A percentile compares a stretch with the other conserved stretches of the same genome.
These are phyloP conservation scores for Spea hammondii DNA, from an alignment of 2,797 vertebrate genomes.

Conservation along the genomic window DNA sequence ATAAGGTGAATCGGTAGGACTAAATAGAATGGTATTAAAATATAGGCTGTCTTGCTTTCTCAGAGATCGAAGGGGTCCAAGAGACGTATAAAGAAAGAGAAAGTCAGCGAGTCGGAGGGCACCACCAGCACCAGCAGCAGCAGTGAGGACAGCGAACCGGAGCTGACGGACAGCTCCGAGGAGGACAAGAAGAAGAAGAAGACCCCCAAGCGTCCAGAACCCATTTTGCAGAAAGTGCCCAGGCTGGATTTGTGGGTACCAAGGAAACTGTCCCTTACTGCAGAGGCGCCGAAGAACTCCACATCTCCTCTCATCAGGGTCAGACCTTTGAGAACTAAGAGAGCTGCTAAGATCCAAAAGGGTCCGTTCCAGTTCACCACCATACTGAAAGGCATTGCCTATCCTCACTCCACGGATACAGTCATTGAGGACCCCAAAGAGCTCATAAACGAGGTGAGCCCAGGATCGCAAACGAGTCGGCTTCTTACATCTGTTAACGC, in stretches of 20 bases:
- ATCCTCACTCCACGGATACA: fast-evolving
- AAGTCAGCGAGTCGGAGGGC: not conserved
- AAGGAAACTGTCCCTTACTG: not conserved
- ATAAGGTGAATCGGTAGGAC: too few relatives aligned
- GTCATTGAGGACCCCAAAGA: not conserved
- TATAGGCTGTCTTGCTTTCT: not conserved
- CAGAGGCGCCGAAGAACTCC: fast-evolving
- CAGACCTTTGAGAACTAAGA: not conserved
- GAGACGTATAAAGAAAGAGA: not conserved
- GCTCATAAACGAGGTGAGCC: constrained; percentile 51
- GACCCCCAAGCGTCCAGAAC: fast-evolving
- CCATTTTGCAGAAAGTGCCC: constrained; percentile 52
- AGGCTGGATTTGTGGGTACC: constrained; percentile 79
- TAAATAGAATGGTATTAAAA: too few relatives aligned
- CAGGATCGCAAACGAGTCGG: too few relatives aligned
- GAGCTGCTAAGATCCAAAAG: fast-evolving
- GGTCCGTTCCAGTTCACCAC: not conserved
- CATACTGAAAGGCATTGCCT: not conserved
- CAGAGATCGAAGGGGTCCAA: not conserved
- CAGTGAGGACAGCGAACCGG: constrained; percentile 46
- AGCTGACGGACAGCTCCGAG: constrained; percentile 51
- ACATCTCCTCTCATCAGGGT: not conserved
- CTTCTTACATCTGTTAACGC: too few relatives aligned
- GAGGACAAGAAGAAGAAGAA: constrained; percentile 27
- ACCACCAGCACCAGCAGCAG: constrained; percentile 14